phyloP scores from a whole-genome alignment of 2,888 invertebrate species.

The Rotaria socialis region DNA sequence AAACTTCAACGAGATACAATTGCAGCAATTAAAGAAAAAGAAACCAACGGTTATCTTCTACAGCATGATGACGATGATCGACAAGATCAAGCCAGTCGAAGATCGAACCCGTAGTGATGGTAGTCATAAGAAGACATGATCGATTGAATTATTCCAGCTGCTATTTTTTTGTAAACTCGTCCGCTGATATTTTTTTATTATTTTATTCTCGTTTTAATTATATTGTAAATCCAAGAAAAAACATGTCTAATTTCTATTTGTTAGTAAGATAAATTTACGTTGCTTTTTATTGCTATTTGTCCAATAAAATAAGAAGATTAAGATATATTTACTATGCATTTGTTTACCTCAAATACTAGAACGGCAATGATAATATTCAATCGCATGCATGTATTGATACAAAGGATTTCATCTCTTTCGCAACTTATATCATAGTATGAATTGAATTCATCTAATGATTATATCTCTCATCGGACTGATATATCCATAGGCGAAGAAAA shows the following conservation, averaged over 20 bases:
- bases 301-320: too few species aligned
- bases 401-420: too few species aligned
- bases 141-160: too few species aligned
- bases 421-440: too few species aligned
- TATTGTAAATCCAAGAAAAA: background rate
- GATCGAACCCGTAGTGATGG: background rate
- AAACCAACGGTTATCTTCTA: background rate
- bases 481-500: too few species aligned
- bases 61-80: background rate
- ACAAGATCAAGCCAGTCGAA: background rate
- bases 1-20: background rate
- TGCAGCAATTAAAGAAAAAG: background rate
- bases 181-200: background rate
- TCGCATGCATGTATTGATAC: too few species aligned
- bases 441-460: too few species aligned
- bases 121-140: background rate
- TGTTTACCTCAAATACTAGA: too few species aligned
- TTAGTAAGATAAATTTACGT: background rate
- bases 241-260: background rate
- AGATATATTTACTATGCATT: too few species aligned
- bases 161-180: background rate
- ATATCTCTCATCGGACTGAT: too few species aligned
- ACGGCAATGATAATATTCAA: too few species aligned
- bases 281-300: background rate
- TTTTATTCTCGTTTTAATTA: background rate